phyloP scores from a whole-genome alignment of 2,113 vertebrate genomes.

The Lamprotornis superbus region DNA sequence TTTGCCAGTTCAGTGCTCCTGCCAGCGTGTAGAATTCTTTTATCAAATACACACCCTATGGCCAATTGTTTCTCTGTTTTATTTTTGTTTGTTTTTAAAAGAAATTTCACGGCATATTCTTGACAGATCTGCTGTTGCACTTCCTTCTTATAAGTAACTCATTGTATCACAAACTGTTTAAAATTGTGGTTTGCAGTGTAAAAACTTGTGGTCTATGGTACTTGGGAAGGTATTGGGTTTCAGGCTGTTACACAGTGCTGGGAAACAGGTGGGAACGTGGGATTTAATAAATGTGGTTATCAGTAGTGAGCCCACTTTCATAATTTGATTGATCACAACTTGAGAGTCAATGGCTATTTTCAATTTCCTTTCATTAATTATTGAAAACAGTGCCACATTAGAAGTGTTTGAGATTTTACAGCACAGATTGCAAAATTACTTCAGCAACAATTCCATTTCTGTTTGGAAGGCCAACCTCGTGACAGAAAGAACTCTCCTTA shows the following conservation, averaged over 20 bases:
- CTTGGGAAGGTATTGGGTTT: neutral
- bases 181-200: neutral
- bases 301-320: neutral
- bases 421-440: neutral
- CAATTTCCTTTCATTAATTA: conserved; percentile 20
- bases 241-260: neutral
- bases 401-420: neutral
- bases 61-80: neutral
- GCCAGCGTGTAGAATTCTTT: neutral
- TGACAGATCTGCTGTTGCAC: neutral
- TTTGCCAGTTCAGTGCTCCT: neutral
- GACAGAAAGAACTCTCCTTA: neutral
- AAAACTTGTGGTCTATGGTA: neutral
- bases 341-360: neutral
- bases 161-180: neutral
- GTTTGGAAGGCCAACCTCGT: neutral
- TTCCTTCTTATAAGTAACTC: neutral
- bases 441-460: neutral
- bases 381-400: neutral
- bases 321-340: neutral
- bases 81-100: neutral
- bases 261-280: neutral
- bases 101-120: neutral
- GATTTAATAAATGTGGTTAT: neutral
- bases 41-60: neutral